Percentiles rank a stretch among this genome's conserved stretches.
Evolutionary conservation across 2,888 invertebrate species (phyloP).

Genomic region (Hypomecis atomaria): DNA sequence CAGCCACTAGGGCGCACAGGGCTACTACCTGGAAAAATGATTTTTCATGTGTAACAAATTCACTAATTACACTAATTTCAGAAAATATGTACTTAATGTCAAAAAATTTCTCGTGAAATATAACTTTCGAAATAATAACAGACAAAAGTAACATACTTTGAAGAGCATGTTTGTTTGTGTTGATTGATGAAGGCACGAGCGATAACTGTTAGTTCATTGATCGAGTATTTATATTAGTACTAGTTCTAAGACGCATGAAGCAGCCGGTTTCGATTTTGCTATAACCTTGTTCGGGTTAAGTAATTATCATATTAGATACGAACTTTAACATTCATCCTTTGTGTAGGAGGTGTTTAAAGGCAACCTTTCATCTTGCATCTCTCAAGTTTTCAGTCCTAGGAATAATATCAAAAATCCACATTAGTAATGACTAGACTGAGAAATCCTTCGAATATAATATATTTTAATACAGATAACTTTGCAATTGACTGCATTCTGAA

Average conservation of each 20-base stretch:
- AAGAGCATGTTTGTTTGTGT: slow-evolving; percentile 52
- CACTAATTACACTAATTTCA: background rate
- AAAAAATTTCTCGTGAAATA: too few relatives aligned
- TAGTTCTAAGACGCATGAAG: slow-evolving; percentile 23
- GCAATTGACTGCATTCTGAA: too few relatives aligned
- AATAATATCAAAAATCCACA: too few relatives aligned
- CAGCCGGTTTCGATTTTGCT: slow-evolving; percentile 29
- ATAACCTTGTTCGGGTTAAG: slow-evolving; percentile 39
- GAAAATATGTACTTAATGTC: background rate
- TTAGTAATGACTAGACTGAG: too few relatives aligned
- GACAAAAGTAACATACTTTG: slow-evolving; percentile 53
- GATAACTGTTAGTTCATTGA: slow-evolving; percentile 36
- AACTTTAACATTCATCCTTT: slow-evolving; percentile 7
- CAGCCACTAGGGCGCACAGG: slow-evolving; percentile 63
- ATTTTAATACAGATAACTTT: too few relatives aligned
- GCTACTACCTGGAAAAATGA: slow-evolving; percentile 48
- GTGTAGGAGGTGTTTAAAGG: background rate
- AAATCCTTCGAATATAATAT: too few relatives aligned
- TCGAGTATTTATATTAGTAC: slow-evolving; percentile 43
- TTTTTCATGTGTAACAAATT: background rate
- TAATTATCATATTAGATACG: slow-evolving; percentile 7
- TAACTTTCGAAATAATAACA: too few relatives aligned
- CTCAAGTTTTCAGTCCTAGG: too few relatives aligned
- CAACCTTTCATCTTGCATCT: too few relatives aligned
- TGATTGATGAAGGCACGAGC: slow-evolving; percentile 43